These are phyloP conservation scores for Florisuga fusca DNA, from an alignment of 2,797 vertebrate genomes.

Conservation along the genomic window DNA sequence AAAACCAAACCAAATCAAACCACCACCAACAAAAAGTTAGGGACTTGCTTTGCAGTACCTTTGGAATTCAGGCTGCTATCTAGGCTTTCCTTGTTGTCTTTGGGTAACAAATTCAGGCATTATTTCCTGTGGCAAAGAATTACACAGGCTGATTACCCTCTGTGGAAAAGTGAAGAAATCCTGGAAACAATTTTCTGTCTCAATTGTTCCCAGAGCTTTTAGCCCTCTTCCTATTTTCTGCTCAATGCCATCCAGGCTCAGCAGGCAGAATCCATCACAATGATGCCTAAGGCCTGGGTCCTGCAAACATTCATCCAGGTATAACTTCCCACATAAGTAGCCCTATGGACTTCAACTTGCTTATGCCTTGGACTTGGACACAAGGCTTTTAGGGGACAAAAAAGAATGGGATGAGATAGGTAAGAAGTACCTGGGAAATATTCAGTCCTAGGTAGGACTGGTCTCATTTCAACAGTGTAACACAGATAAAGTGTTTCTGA, in stretches of 20 bases:
- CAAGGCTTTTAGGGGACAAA: not conserved
- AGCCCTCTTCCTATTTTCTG: constrained; percentile 21
- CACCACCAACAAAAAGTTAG: not conserved
- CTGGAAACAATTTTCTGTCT: constrained; percentile 68
- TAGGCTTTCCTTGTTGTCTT: constrained; percentile 6
- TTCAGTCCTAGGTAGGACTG: not conserved
- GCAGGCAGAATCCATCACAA: accelerated
- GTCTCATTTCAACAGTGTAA: not conserved
- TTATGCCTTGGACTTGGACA: not conserved
- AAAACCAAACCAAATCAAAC: not conserved
- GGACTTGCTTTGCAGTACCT: not conserved
- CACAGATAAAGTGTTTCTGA: not conserved
- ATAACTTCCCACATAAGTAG: not conserved
- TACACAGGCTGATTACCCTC: constrained; percentile 49
- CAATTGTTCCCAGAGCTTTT: constrained; percentile 54
- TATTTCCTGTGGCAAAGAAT: constrained; percentile 53
- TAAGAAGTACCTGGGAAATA: not conserved
- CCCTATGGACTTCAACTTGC: not conserved
- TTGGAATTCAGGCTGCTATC: not conserved
- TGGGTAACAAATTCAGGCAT: constrained; percentile 23
- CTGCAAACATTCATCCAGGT: not conserved
- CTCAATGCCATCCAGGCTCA: not conserved
- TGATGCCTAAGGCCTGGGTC: not conserved
- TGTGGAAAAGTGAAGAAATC: constrained; percentile 55
- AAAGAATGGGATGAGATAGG: not conserved